A percentile compares a stretch with the other conserved stretches of the same genome.
Evolutionary conservation across 2,113 vertebrate species (phyloP).

Genomic region (Entelurus aequoreus): DNA sequence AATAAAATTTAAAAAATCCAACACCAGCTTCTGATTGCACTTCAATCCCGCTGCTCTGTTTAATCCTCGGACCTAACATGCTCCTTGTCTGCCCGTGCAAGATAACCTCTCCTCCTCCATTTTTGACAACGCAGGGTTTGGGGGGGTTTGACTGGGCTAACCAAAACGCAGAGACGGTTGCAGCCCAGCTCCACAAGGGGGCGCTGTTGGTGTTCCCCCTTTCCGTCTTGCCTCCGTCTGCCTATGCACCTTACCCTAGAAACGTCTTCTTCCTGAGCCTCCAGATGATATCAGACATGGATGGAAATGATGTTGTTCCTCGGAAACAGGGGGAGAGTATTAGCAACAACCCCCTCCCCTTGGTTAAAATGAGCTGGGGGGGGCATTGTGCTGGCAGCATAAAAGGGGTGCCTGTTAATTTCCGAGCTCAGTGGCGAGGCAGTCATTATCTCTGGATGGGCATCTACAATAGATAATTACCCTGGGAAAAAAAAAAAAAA

Average conservation of each 20-base stretch:
- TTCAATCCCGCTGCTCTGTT: conserved; percentile 26
- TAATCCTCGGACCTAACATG: conserved; percentile 20
- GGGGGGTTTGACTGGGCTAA: not conserved
- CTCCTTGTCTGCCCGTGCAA: conserved; percentile 20
- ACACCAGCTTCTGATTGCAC: conserved; percentile 38
- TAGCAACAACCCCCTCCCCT: conserved; percentile 43
- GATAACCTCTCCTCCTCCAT: conserved; percentile 18
- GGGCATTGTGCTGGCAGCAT: conserved; percentile 56
- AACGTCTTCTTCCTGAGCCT: not conserved
- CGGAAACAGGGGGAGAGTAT: conserved; percentile 45
- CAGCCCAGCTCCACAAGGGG: conserved; percentile 63
- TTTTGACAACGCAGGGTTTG: no score
- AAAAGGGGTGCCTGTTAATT: conserved; percentile 63
- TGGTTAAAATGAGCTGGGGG: conserved; percentile 59
- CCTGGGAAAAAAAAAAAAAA: conserved; percentile 49
- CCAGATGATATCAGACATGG: conserved; percentile 56
- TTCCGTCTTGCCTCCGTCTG: conserved; percentile 20
- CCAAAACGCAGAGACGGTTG: conserved; percentile 22
- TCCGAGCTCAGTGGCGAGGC: conserved; percentile 66
- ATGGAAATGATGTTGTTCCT: conserved; percentile 64
- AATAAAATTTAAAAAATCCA: conserved; percentile 25
- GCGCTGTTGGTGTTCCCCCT: conserved; percentile 66
- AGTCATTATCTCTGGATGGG: conserved; percentile 71
- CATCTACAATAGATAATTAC: conserved; percentile 73
- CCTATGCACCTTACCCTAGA: conserved; percentile 20